Conservation (phyloP, 1,140 invertebrate genomes). For the Anoplophora glabripennis region DNA sequence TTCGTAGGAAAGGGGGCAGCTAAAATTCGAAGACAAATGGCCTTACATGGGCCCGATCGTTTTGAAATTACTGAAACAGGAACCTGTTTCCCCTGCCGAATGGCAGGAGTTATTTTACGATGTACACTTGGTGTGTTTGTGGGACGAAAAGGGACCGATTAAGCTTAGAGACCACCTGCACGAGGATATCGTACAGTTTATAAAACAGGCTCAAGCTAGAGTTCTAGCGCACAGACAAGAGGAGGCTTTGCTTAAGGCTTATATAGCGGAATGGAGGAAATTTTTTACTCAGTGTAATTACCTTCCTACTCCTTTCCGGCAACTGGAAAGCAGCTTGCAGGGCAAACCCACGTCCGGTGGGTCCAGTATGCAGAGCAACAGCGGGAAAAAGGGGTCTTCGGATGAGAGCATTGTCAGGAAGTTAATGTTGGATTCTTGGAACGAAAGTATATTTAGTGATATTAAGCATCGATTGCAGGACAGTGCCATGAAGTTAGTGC, state of each 20-base stretch:
- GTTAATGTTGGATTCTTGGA: conserved; percentile 98
- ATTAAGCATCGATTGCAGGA: conserved; percentile 93
- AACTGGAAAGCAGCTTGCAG: conserved; percentile 72
- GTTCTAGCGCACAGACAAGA: conserved; percentile 90
- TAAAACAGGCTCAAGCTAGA: conserved; percentile 86
- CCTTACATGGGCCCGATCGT: conserved; percentile 90
- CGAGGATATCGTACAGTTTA: conserved; percentile 93
- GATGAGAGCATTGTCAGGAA: conserved; percentile 89
- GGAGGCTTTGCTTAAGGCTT: conserved; percentile 91
- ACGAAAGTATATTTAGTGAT: conserved; percentile 93
- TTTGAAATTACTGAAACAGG: conserved; percentile 87
- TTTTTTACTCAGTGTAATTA: conserved; percentile 98
- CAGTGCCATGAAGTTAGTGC: conserved; percentile 95
- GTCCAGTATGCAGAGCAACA: conserved; percentile 47
- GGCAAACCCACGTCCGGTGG: conserved; percentile 54
- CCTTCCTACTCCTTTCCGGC: conserved; percentile 91
- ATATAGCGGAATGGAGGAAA: conserved; percentile 95
- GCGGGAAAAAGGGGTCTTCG: conserved; percentile 53
- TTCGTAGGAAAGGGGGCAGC: conserved; percentile 60
- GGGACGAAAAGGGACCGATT: conserved; percentile 91
- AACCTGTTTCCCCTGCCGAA: conserved; percentile 87
- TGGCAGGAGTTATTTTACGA: conserved; percentile 98
- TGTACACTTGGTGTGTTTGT: conserved; percentile 90
- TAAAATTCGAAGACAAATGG: conserved; percentile 93
- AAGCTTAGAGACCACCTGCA: conserved; percentile 86